A percentile compares a stretch with the other conserved stretches of the same genome.
Conservation (phyloP, 2,797 vertebrate genomes). For the Capromys pilorides region DNA sequence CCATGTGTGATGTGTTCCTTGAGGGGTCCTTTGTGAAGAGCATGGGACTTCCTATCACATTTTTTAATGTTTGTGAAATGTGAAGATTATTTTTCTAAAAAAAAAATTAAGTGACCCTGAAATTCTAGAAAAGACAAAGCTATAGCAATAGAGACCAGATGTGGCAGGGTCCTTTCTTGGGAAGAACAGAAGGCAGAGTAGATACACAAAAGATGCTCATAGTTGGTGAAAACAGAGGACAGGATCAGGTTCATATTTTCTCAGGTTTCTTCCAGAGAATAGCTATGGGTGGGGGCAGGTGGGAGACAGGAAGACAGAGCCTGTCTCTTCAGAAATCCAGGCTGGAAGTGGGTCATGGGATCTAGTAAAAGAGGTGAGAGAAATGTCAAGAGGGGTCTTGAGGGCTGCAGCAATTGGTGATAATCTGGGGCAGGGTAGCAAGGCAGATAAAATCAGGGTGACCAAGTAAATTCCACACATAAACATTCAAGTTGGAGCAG, state of each 20-base stretch:
- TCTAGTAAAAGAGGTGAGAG: rapidly evolving
- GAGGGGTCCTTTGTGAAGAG: background rate
- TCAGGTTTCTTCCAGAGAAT: background rate
- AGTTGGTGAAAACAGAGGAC: background rate
- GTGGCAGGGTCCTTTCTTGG: no score
- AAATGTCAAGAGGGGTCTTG: rapidly evolving
- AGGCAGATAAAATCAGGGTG: rapidly evolving
- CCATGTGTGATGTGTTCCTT: no score
- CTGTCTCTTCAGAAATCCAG: background rate
- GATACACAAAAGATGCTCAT: background rate
- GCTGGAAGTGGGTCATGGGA: no score
- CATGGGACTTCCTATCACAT: background rate
- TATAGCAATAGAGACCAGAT: background rate
- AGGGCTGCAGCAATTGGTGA: background rate
- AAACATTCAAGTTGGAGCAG: background rate
- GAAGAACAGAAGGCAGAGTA: background rate
- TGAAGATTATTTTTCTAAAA: background rate
- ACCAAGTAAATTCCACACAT: background rate
- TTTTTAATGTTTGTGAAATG: background rate
- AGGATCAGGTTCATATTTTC: background rate
- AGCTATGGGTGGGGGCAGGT: background rate
- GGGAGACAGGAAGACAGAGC: background rate
- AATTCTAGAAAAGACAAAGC: background rate
- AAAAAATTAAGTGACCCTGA: background rate
- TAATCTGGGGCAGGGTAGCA: rapidly evolving